Evolutionary conservation across 2,888 invertebrate genomes (phyloP).

Genomic region (Eucera pruinosa): DNA sequence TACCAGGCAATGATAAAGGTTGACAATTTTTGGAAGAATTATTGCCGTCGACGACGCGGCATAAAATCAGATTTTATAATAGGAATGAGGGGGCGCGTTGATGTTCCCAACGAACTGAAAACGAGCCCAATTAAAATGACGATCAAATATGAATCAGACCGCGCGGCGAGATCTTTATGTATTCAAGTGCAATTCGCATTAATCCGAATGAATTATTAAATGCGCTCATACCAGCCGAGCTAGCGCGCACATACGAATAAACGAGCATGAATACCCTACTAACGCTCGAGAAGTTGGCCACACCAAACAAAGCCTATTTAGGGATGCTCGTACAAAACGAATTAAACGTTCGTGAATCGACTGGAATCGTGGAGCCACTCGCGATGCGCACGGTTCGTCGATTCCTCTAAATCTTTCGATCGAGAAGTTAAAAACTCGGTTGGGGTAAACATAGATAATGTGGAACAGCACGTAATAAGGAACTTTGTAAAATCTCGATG

Average conservation of each 20-base stretch:
- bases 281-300: constrained; percentile 28
- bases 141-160: constrained; percentile 36
- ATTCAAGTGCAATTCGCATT: constrained; percentile 45
- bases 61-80: background rate
- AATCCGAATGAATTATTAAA: constrained; percentile 57
- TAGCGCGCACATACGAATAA: constrained; percentile 20
- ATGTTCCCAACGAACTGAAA: constrained; percentile 13
- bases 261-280: constrained; percentile 25
- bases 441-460: too few relatives aligned
- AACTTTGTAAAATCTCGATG: too few relatives aligned
- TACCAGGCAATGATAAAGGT: too few relatives aligned
- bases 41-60: too few relatives aligned
- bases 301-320: constrained; percentile 29
- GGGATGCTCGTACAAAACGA: constrained; percentile 21
- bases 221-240: constrained; percentile 5
- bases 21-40: background rate
- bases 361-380: too few relatives aligned
- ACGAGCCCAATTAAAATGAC: constrained; percentile 21
- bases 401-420: constrained; percentile 26
- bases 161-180: constrained; percentile 23
- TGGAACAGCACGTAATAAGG: too few relatives aligned
- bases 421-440: constrained; percentile 41
- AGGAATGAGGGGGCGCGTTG: background rate
- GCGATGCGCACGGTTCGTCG: background rate
- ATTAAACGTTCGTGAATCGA: constrained; percentile 17